These are phyloP conservation scores for Dastarcus helophoroides DNA, from an alignment of 2,888 invertebrate genomes.

Conservation along the genomic window DNA sequence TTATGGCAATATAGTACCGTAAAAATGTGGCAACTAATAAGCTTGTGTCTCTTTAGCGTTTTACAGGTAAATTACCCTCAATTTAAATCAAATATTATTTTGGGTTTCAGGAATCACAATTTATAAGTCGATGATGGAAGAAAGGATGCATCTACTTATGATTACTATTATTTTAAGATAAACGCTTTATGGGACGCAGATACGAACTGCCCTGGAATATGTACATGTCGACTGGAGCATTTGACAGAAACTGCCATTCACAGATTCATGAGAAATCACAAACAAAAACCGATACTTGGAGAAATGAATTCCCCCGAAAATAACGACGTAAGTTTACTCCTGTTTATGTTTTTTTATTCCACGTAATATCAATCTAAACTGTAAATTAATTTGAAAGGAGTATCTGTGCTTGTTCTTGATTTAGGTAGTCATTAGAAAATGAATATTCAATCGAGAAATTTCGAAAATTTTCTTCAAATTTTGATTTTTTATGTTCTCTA, in stretches of 20 bases:
- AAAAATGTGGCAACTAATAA: constrained; percentile 11
- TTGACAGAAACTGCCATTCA: constrained; percentile 44
- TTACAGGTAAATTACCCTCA: no score
- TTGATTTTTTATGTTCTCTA: no score
- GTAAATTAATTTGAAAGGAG: no score
- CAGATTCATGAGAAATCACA: constrained; percentile 39
- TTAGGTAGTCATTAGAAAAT: no score
- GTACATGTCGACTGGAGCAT: constrained; percentile 45
- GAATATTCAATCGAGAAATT: no score
- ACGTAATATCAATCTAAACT: no score
- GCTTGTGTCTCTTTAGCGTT: no score
- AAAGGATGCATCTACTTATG: neutral
- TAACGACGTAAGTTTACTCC: constrained; percentile 30
- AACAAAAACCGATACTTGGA: constrained; percentile 20
- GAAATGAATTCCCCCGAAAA: constrained; percentile 23
- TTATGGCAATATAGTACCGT: no score
- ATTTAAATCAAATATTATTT: no score
- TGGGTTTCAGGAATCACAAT: neutral
- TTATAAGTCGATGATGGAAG: neutral
- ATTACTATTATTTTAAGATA: constrained; percentile 16
- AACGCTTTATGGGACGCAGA: constrained; percentile 30
- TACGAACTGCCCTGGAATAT: constrained; percentile 38
- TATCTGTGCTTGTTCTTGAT: no score
- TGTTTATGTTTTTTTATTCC: constrained; percentile 3
- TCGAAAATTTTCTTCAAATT: no score